Evolutionary conservation across 2,113 vertebrate genomes (phyloP).

Genomic region (Cynocephalus volans): DNA sequence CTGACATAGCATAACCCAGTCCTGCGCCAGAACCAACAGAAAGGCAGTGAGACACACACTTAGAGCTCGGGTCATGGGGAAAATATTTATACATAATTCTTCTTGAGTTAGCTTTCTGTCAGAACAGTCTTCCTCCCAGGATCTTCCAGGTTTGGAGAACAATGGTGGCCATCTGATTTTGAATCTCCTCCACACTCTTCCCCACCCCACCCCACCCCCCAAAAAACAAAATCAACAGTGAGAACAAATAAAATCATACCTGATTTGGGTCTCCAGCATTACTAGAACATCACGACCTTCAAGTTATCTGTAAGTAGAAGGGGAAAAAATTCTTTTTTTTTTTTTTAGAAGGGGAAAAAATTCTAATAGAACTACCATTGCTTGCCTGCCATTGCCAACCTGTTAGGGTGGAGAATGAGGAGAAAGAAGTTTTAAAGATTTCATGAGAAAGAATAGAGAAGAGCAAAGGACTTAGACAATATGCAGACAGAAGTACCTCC

Average conservation of each 20-base stretch:
- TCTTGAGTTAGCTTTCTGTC: neutral
- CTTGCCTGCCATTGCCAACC: neutral
- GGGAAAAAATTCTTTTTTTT: neutral
- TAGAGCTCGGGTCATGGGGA: neutral
- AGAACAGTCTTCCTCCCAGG: neutral
- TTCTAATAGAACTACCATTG: neutral
- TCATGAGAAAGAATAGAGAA: neutral
- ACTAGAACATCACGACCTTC: neutral
- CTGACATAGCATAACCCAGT: neutral
- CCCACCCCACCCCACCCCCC: fast-evolving
- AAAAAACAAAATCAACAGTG: neutral
- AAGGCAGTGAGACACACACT: neutral
- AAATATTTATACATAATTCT: neutral
- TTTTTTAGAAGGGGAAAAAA: neutral
- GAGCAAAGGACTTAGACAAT: neutral
- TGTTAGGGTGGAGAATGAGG: neutral
- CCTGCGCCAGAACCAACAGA: neutral
- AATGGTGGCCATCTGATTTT: neutral
- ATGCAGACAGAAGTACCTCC: neutral
- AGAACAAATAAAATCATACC: neutral
- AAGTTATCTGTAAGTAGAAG: neutral
- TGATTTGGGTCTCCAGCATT: neutral
- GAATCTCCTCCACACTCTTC: neutral
- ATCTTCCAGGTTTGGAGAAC: neutral
- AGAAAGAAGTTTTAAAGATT: neutral